phyloP scores from a whole-genome alignment of 2,888 invertebrate genomes.

The Schizotus pectinicornis region DNA sequence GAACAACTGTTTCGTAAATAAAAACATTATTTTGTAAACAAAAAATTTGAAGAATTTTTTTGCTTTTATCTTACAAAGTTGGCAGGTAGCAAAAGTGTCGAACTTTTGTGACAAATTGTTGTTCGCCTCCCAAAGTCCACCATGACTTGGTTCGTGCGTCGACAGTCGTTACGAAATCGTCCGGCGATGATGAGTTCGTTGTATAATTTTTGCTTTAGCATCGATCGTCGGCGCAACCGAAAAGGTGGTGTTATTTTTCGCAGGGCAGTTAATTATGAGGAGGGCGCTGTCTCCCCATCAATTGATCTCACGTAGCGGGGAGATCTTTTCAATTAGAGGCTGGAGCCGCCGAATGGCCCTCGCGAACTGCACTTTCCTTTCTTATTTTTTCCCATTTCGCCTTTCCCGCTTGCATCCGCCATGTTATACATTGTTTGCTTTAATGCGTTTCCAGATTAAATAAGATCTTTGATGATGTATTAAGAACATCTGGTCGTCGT shows the following conservation, averaged over 20 bases:
- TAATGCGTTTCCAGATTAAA: conserved; percentile 38
- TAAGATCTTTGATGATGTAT: conserved; percentile 29
- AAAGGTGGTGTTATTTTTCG: conserved; percentile 26
- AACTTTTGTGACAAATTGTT: too few species aligned
- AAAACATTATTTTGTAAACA: too few species aligned
- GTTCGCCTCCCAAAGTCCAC: too few species aligned
- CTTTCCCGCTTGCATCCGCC: conserved; percentile 23
- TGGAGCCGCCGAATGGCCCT: conserved; percentile 41
- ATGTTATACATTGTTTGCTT: conserved; percentile 34
- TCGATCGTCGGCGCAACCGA: too few species aligned
- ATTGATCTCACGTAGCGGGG: conserved; percentile 39
- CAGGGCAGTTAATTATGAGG: conserved; percentile 35
- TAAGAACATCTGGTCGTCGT: conserved; percentile 24
- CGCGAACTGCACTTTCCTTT: conserved; percentile 39
- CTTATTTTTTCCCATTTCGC: conserved; percentile 32
- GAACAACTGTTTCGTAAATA: too few species aligned
- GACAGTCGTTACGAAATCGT: too few species aligned
- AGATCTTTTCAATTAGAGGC: conserved; percentile 41
- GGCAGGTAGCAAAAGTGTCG: too few species aligned
- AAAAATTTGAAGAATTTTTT: too few species aligned
- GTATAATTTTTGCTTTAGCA: too few species aligned
- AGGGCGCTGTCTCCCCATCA: conserved; percentile 28
- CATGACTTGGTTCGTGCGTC: too few species aligned
- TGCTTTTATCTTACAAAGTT: too few species aligned
- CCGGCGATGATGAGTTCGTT: too few species aligned